Conservation (phyloP, 2,888 invertebrate genomes). For the Callimorpha dominula region DNA sequence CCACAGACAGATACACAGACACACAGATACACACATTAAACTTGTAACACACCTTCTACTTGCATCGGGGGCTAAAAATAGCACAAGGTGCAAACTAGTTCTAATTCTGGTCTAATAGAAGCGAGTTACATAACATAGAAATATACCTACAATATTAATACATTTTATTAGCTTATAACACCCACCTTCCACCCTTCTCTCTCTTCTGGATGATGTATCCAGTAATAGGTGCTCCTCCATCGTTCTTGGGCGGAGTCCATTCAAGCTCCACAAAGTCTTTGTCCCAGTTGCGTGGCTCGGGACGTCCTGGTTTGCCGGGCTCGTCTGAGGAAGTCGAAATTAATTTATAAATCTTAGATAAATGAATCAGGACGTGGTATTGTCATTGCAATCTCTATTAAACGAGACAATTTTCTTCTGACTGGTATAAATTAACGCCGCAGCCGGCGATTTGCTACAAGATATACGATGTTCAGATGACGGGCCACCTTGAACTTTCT, state of each 20-base stretch:
- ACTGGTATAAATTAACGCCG: too few species aligned
- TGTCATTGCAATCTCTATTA: not conserved
- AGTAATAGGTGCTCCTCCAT: slow-evolving; percentile 99
- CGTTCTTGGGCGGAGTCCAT: slow-evolving; percentile 96
- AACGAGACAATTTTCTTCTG: too few species aligned
- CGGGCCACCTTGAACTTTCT: too few species aligned
- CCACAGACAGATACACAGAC: too few species aligned
- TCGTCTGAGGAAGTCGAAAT: slow-evolving; percentile 87
- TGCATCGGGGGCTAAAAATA: too few species aligned
- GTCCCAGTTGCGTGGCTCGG: slow-evolving; percentile 97
- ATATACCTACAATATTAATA: not conserved
- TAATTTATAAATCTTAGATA: not conserved
- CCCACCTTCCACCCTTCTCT: slow-evolving; percentile 92
- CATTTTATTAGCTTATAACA: not conserved
- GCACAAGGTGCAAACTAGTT: not conserved
- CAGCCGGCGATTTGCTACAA: not conserved
- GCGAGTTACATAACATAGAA: not conserved
- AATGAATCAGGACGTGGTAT: not conserved
- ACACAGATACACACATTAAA: too few species aligned
- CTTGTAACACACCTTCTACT: too few species aligned
- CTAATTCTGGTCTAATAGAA: too few species aligned
- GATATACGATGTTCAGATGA: too few species aligned
- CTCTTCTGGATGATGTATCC: slow-evolving; percentile 98
- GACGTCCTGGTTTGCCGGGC: slow-evolving; percentile 96
- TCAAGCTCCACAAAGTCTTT: slow-evolving; percentile 97